Conservation (phyloP, 2,888 invertebrate genomes). For the Amiota minor region DNA sequence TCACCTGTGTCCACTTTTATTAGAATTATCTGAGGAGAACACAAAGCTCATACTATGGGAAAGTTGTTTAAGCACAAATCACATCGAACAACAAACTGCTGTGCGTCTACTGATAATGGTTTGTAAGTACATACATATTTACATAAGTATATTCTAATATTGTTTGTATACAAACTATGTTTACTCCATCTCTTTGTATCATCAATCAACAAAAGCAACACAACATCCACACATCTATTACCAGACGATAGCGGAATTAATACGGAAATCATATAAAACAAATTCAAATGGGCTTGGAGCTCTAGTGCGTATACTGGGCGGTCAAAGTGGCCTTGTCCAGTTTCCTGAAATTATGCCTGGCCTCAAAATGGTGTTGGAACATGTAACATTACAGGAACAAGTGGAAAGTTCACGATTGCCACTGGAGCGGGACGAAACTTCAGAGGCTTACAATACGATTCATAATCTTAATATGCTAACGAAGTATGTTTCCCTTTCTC, state of each 20-base stretch:
- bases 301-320: slow-evolving; percentile 69
- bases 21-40: slow-evolving; percentile 77
- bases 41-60: slow-evolving; percentile 76
- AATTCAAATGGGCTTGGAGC: slow-evolving; percentile 69
- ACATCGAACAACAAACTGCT: slow-evolving; percentile 77
- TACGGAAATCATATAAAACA: slow-evolving; percentile 63
- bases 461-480: slow-evolving; percentile 74
- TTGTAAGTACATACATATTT: slow-evolving; percentile 69
- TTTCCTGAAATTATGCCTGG: slow-evolving; percentile 70
- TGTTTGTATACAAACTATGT: background rate
- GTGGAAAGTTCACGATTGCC: slow-evolving; percentile 63
- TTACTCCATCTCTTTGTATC: background rate
- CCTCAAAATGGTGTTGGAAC: slow-evolving; percentile 71
- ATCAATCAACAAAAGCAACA: slow-evolving; percentile 56
- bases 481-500: slow-evolving; percentile 61
- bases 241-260: slow-evolving; percentile 71
- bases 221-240: slow-evolving; percentile 72
- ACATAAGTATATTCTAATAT: background rate
- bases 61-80: slow-evolving; percentile 74
- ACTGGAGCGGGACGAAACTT: slow-evolving; percentile 56
- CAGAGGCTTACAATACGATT: slow-evolving; percentile 73
- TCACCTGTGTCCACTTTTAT: slow-evolving; percentile 74
- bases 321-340: slow-evolving; percentile 69
- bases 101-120: slow-evolving; percentile 76
- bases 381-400: slow-evolving; percentile 68